Evolutionary conservation across 2,113 vertebrate species (phyloP).

Genomic region (Bothrops jararaca): DNA sequence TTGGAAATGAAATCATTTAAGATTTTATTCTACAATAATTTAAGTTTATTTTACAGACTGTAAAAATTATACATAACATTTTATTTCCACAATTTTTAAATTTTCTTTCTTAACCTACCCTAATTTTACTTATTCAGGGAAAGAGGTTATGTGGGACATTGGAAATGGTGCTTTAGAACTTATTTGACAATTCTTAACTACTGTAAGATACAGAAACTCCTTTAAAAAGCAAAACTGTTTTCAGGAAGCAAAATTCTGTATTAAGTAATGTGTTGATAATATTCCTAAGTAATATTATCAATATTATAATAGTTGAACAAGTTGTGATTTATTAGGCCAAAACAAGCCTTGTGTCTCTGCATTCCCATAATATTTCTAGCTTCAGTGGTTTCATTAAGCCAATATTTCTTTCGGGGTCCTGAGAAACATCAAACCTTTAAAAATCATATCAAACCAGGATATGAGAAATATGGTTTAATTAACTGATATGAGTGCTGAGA

Average conservation of each 20-base stretch:
- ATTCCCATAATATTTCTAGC: background rate
- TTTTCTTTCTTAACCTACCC: background rate
- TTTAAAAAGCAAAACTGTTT: background rate
- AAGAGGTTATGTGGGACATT: background rate
- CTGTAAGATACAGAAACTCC: background rate
- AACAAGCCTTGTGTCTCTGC: background rate
- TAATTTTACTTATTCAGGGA: background rate
- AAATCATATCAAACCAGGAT: background rate
- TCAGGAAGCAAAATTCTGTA: background rate
- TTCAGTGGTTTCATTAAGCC: background rate
- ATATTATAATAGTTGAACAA: background rate
- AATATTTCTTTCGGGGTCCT: background rate
- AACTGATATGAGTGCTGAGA: background rate
- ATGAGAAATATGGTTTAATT: background rate
- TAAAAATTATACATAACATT: background rate
- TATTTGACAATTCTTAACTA: background rate
- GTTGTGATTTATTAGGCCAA: background rate
- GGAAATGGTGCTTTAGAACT: background rate
- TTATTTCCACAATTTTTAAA: background rate
- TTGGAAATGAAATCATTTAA: background rate
- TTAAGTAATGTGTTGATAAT: background rate
- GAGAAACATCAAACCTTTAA: background rate
- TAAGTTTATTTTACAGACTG: background rate
- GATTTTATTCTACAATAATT: background rate
- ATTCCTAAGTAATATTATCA: background rate